Evolutionary conservation across 2,888 invertebrate genomes (phyloP).

Genomic region (Abrostola triplasia): DNA sequence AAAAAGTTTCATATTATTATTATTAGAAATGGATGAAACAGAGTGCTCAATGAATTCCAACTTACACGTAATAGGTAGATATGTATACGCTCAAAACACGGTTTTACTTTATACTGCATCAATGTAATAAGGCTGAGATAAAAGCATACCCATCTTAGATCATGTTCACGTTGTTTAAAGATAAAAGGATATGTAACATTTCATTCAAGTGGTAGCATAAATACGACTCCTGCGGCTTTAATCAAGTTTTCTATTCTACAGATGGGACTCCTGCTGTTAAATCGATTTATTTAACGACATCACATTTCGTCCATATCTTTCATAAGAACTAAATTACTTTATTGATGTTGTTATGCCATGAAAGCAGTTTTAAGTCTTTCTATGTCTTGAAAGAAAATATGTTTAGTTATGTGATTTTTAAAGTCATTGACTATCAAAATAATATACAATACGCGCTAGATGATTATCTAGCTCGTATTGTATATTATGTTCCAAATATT

Average conservation of each 20-base stretch:
- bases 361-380: conserved; percentile 10
- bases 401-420: no score
- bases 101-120: conserved; percentile 38
- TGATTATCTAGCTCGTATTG: no score
- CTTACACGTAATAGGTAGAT: no score
- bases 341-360: conserved; percentile 10
- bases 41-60: no score
- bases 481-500: neutral
- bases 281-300: conserved; percentile 71
- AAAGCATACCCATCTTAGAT: conserved; percentile 18
- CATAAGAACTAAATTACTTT: conserved; percentile 54
- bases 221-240: conserved; percentile 67
- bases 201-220: conserved; percentile 62
- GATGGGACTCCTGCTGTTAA: conserved; percentile 73
- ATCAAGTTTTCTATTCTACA: conserved; percentile 74
- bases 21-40: no score
- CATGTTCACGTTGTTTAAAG: conserved; percentile 20
- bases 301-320: conserved; percentile 60
- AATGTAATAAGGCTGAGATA: conserved; percentile 26
- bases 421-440: no score
- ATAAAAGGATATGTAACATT: conserved; percentile 54
- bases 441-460: no score
- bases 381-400: neutral
- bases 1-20: no score
- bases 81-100: no score